Evolutionary conservation across 2,888 invertebrate species (phyloP).

Genomic region (Biston betularia): DNA sequence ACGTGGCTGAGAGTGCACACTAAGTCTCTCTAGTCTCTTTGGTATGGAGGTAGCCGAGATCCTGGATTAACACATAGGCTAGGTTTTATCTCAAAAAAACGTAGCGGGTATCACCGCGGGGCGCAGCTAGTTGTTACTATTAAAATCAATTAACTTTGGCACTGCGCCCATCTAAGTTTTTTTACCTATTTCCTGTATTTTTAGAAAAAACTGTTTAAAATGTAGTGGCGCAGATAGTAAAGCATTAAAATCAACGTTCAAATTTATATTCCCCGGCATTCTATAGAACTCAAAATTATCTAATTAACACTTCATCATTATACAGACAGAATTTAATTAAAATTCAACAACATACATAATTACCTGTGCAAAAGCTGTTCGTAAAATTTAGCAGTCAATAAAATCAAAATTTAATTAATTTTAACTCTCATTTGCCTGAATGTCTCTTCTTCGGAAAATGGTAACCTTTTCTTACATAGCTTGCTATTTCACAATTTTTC

Average conservation of each 20-base stretch:
- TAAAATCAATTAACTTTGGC: too few relatives aligned
- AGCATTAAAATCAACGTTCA: constrained; percentile 19
- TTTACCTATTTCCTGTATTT: too few relatives aligned
- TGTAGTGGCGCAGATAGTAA: too few relatives aligned
- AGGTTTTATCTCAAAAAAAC: too few relatives aligned
- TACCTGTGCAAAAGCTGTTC: constrained; percentile 7
- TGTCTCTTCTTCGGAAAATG: neutral
- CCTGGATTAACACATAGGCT: too few relatives aligned
- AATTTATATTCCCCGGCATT: constrained; percentile 42
- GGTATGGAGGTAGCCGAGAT: too few relatives aligned
- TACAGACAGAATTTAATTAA: constrained; percentile 9
- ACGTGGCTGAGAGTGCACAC: too few relatives aligned
- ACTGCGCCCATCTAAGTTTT: too few relatives aligned
- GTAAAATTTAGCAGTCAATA: constrained; percentile 9
- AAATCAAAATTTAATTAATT: constrained; percentile 18
- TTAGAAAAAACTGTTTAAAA: too few relatives aligned
- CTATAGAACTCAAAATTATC: constrained; percentile 30
- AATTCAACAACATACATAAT: constrained; percentile 10
- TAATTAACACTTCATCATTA: constrained; percentile 7
- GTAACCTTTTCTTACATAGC: neutral
- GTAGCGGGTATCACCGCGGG: too few relatives aligned
- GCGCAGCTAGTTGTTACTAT: too few relatives aligned
- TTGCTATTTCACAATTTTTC: neutral
- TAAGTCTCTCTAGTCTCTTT: too few relatives aligned
- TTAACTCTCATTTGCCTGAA: neutral